Conservation (phyloP, 2,113 vertebrate genomes). For the Sylvilagus bachmani region DNA sequence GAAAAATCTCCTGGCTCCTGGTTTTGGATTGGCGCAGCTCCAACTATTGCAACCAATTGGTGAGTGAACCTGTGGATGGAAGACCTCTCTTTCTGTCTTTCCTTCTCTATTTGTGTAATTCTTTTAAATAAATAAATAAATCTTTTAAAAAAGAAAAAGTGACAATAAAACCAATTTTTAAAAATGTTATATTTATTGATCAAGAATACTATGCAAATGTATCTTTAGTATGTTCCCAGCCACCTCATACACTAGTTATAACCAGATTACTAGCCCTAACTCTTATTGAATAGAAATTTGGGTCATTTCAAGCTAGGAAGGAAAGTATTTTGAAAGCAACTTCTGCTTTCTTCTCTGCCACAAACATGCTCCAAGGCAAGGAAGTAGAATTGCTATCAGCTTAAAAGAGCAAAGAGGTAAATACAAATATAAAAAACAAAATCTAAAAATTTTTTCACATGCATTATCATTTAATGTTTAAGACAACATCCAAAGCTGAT, state of each 20-base stretch:
- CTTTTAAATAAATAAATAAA: too few species aligned
- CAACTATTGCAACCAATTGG: too few species aligned
- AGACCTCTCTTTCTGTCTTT: too few species aligned
- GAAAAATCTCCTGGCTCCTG: too few species aligned
- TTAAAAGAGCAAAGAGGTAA: slow-evolving; percentile 58
- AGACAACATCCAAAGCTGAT: neutral
- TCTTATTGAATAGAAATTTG: slow-evolving; percentile 58
- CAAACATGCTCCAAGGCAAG: slow-evolving; percentile 60
- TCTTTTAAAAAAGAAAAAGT: neutral
- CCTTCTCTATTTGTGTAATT: too few species aligned
- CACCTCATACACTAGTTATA: slow-evolving; percentile 33
- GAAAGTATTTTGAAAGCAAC: slow-evolving; percentile 77
- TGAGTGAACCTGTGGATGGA: too few species aligned
- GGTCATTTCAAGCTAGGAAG: slow-evolving; percentile 59
- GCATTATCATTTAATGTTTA: slow-evolving; percentile 8
- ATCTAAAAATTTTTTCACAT: neutral
- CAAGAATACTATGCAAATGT: slow-evolving; percentile 5
- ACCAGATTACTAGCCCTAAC: neutral
- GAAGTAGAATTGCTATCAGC: slow-evolving; percentile 39
- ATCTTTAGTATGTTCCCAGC: slow-evolving; percentile 28
- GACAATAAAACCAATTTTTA: slow-evolving; percentile 33
- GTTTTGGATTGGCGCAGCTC: too few species aligned
- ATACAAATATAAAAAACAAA: slow-evolving; percentile 37
- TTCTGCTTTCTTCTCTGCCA: slow-evolving; percentile 70
- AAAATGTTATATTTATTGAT: slow-evolving; percentile 28